Evolutionary conservation across 2,797 vertebrate species (phyloP).

Genomic region (Luscinia luscinia): DNA sequence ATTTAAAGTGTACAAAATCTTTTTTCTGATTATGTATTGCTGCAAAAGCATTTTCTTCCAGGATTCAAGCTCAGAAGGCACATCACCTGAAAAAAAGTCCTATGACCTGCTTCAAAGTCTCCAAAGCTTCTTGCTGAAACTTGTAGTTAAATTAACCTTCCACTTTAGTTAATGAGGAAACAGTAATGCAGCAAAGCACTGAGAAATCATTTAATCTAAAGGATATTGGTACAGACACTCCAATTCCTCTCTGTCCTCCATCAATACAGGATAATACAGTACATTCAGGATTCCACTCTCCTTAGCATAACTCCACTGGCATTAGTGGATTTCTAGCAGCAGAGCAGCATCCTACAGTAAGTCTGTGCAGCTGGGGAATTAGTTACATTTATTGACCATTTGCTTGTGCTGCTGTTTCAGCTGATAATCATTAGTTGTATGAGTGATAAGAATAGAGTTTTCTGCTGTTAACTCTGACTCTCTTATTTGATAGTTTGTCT

Average conservation of each 20-base stretch:
- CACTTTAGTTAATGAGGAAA: not conserved
- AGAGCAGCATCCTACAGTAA: not conserved
- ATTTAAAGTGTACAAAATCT: not conserved
- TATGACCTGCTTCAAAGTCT: not conserved
- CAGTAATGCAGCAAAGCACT: not conserved
- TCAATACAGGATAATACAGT: not conserved
- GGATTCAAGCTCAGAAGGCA: not conserved
- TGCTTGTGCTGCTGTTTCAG: not conserved
- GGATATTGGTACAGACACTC: not conserved
- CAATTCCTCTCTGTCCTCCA: not conserved
- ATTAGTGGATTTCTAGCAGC: not conserved
- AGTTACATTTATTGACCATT: not conserved
- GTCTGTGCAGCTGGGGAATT: not conserved
- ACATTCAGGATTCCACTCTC: not conserved
- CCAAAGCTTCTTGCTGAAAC: not conserved
- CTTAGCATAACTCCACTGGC: not conserved
- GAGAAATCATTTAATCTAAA: not conserved
- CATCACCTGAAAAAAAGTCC: not conserved
- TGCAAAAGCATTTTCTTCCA: not conserved
- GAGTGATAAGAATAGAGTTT: not conserved
- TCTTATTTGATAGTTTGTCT: not conserved
- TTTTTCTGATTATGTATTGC: not conserved
- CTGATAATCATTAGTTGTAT: not conserved
- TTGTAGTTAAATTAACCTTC: not conserved
- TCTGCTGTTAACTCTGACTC: not conserved